Conservation (phyloP, 2,888 invertebrate species). For the Physocephala rufipes region DNA sequence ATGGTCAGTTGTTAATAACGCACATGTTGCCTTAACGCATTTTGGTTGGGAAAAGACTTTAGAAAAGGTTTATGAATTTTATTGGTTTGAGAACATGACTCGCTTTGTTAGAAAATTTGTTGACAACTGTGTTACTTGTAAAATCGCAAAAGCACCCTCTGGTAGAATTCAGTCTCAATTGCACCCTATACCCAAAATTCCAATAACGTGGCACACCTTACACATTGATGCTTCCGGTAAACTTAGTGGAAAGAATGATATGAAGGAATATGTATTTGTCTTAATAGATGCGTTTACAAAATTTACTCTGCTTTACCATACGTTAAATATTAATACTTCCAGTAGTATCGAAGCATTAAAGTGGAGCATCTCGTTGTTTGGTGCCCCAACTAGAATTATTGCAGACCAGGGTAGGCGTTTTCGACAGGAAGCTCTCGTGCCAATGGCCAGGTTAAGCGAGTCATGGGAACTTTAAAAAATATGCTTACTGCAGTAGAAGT, state of each 20-base stretch:
- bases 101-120: constrained; percentile 7
- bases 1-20: constrained; percentile 27
- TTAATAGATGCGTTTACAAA: constrained; percentile 3
- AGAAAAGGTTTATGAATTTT: constrained; percentile 30
- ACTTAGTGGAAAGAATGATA: constrained; percentile 17
- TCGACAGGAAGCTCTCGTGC: too few species aligned
- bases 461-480: too few species aligned
- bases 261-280: constrained; percentile 18
- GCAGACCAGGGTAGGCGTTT: constrained; percentile 26
- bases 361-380: constrained; percentile 25
- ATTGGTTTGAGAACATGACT: constrained; percentile 23
- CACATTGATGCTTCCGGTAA: constrained; percentile 25
- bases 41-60: constrained; percentile 38
- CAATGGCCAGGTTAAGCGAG: too few species aligned
- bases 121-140: constrained; percentile 23
- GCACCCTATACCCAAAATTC: constrained; percentile 23
- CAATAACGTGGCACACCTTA: constrained; percentile 11
- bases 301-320: constrained; percentile 24
- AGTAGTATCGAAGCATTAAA: constrained; percentile 25
- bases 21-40: constrained; percentile 36
- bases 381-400: constrained; percentile 23
- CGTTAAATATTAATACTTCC: constrained; percentile 30
- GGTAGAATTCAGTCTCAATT: constrained; percentile 34
- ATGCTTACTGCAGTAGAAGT: too few species aligned
- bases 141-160: constrained; percentile 35